Percentiles rank a stretch among this genome's conserved stretches.
phyloP scores from a whole-genome alignment of 2,888 invertebrate genomes.

The Dilophus febrilis region DNA sequence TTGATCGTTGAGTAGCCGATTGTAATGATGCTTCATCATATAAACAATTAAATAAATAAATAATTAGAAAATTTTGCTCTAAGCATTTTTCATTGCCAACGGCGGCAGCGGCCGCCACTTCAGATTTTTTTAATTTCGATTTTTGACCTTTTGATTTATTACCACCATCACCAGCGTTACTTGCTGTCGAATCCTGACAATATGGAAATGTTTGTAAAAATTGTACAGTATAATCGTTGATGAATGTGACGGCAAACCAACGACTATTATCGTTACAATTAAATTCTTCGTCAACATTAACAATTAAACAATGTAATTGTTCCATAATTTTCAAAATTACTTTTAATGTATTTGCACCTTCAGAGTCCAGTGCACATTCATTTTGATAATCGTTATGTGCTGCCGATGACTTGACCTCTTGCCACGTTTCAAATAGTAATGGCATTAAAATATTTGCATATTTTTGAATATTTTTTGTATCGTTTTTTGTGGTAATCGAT shows the following conservation, averaged over 20 bases:
- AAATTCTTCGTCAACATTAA: slow-evolving; percentile 18
- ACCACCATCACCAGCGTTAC: slow-evolving; percentile 1
- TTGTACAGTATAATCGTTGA: slow-evolving; percentile 35
- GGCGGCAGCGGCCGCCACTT: too few relatives aligned
- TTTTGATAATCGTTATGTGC: slow-evolving; percentile 26
- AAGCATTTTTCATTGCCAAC: slow-evolving; percentile 30
- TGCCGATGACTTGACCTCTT: slow-evolving; percentile 50
- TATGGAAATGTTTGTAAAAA: slow-evolving; percentile 43
- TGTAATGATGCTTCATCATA: slow-evolving; percentile 30
- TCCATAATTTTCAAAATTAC: slow-evolving; percentile 44
- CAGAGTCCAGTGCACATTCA: slow-evolving; percentile 34
- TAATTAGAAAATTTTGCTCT: slow-evolving; percentile 36
- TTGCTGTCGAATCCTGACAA: slow-evolving; percentile 23
- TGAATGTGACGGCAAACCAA: slow-evolving; percentile 37
- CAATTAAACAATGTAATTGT: slow-evolving; percentile 37
- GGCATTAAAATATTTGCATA: slow-evolving; percentile 56
- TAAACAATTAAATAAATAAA: slow-evolving; percentile 34
- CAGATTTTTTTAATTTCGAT: slow-evolving; percentile 23
- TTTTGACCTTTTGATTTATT: slow-evolving; percentile 26
- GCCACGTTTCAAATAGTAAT: slow-evolving; percentile 66
- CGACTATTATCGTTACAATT: slow-evolving; percentile 28
- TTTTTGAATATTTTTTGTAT: slow-evolving; percentile 27
- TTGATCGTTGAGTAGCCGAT: too few relatives aligned
- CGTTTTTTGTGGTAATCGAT: slow-evolving; percentile 28
- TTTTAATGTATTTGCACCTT: slow-evolving; percentile 45